Conservation (phyloP, 2,888 invertebrate species). For the Drosophila ustulata region DNA sequence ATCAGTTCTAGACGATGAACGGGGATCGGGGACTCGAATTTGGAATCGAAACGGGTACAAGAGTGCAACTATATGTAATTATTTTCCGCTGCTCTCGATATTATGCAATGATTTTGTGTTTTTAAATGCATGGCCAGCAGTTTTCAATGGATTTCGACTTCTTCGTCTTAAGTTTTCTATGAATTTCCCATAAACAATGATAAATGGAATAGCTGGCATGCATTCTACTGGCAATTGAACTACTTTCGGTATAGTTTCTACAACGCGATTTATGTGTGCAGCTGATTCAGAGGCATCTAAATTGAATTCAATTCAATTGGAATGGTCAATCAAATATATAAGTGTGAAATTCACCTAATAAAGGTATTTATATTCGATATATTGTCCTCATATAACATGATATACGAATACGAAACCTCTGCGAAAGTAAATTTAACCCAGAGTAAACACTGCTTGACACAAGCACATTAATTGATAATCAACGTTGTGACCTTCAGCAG, state of each 20-base stretch:
- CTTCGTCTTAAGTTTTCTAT: constrained; percentile 65
- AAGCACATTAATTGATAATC: constrained; percentile 48
- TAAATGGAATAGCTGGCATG: constrained; percentile 65
- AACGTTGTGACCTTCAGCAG: constrained; percentile 56
- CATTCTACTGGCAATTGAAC: constrained; percentile 68
- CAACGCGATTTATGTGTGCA: constrained; percentile 35
- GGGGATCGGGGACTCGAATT: constrained; percentile 41
- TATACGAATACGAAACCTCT: neutral
- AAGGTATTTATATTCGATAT: neutral
- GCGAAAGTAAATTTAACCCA: constrained; percentile 21
- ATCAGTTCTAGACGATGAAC: constrained; percentile 61
- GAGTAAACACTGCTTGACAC: constrained; percentile 15
- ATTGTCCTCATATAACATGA: neutral
- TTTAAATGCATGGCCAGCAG: constrained; percentile 34
- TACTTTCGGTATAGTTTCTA: constrained; percentile 60
- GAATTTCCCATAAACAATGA: constrained; percentile 69
- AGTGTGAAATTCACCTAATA: constrained; percentile 12
- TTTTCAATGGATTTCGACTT: constrained; percentile 66
- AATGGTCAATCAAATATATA: constrained; percentile 40
- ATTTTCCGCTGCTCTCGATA: constrained; percentile 45
- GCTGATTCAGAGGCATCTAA: constrained; percentile 37
- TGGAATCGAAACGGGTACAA: constrained; percentile 12
- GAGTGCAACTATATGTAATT: constrained; percentile 43
- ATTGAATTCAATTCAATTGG: constrained; percentile 36
- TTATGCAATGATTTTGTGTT: constrained; percentile 75